Percentiles rank a stretch among this genome's conserved stretches.
phyloP scores from a whole-genome alignment of 2,888 invertebrate genomes.

The Ceriagrion tenellum region DNA sequence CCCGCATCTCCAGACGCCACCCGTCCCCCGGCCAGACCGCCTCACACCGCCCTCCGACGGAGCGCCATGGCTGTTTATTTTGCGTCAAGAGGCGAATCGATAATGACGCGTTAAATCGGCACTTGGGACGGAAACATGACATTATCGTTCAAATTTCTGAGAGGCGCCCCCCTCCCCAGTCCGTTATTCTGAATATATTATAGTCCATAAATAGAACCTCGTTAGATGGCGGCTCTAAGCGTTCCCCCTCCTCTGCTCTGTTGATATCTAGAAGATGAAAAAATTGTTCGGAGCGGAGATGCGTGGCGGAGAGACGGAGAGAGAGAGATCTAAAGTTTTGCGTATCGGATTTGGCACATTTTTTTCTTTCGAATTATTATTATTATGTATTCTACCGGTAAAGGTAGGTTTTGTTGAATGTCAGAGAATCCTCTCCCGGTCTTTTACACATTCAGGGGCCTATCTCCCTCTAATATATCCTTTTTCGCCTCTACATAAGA shows the following conservation, averaged over 20 bases:
- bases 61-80: conserved; percentile 1
- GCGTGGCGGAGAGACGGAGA: too few relatives aligned
- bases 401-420: too few relatives aligned
- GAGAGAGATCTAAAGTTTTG: too few relatives aligned
- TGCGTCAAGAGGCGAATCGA: conserved; percentile 14
- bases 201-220: conserved; percentile 29
- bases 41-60: neutral
- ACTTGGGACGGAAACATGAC: neutral
- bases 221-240: neutral
- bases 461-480: too few relatives aligned
- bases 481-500: too few relatives aligned
- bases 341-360: too few relatives aligned
- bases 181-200: conserved; percentile 17
- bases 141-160: neutral
- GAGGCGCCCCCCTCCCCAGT: neutral
- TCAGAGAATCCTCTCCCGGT: too few relatives aligned
- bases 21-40: neutral
- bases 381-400: too few relatives aligned
- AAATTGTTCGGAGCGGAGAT: neutral
- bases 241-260: neutral
- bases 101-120: conserved; percentile 23
- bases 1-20: neutral
- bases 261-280: neutral
- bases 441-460: too few relatives aligned
- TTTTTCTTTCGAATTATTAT: too few relatives aligned